phyloP scores from a whole-genome alignment of 2,888 invertebrate genomes.

The Drosophila barbarae region DNA sequence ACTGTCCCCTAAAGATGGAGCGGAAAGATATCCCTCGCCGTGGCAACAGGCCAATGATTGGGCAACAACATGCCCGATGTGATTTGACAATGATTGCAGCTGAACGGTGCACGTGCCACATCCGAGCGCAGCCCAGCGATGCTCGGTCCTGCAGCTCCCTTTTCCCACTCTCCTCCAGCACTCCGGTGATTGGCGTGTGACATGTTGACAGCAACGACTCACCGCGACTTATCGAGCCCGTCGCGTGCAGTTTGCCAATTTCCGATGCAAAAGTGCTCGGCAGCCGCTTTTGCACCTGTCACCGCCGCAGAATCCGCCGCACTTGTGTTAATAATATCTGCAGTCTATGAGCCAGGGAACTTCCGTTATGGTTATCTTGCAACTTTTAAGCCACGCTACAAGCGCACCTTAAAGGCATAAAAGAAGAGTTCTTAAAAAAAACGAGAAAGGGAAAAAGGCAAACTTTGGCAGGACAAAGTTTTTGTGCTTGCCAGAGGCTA shows the following conservation, averaged over 20 bases:
- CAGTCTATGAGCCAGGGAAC: conserved; percentile 10
- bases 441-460: not conserved
- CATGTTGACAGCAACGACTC: conserved; percentile 25
- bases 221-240: conserved; percentile 31
- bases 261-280: conserved; percentile 42
- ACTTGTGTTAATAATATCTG: conserved; percentile 14
- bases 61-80: conserved; percentile 36
- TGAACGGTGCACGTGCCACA: conserved; percentile 37
- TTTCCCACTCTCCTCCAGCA: not conserved
- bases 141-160: not conserved
- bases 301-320: conserved; percentile 9
- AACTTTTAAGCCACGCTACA: conserved; percentile 10
- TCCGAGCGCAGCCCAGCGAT: not conserved
- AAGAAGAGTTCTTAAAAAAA: not conserved
- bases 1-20: not conserved
- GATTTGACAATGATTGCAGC: conserved; percentile 54
- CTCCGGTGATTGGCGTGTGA: conserved; percentile 24
- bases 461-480: conserved; percentile 7
- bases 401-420: not conserved
- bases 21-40: conserved; percentile 13
- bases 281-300: conserved; percentile 16
- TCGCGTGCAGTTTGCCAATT: conserved; percentile 52
- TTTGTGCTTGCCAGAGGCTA: not conserved
- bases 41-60: conserved; percentile 31
- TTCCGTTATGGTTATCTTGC: conserved; percentile 12